Evolutionary conservation across 2,888 invertebrate species (phyloP).

Genomic region (Acleris cristana): DNA sequence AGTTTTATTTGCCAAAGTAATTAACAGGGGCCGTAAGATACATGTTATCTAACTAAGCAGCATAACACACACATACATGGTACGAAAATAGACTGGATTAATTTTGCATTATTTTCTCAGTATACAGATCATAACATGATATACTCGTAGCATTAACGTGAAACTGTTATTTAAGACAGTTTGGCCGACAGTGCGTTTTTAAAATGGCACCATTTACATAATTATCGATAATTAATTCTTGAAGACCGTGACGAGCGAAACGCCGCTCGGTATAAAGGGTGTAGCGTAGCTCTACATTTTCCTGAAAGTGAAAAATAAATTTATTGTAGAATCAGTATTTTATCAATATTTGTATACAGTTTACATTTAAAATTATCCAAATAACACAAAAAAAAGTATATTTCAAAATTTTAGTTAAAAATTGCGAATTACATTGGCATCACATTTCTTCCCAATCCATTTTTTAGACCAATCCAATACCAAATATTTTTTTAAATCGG

Average conservation of each 20-base stretch:
- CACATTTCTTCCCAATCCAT: too few species aligned
- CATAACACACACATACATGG: background rate
- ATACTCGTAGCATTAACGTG: background rate
- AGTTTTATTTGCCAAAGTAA: slow-evolving; percentile 28
- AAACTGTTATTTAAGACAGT: background rate
- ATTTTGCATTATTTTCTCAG: background rate
- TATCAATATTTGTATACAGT: too few species aligned
- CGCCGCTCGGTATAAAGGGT: slow-evolving; percentile 42
- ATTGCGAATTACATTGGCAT: too few species aligned
- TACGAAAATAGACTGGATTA: background rate
- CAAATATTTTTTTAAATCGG: too few species aligned
- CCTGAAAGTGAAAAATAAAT: too few species aligned
- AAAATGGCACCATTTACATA: slow-evolving; percentile 61
- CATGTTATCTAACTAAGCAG: slow-evolving; percentile 7
- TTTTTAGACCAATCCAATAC: too few species aligned
- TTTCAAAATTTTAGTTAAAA: too few species aligned
- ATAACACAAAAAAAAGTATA: too few species aligned
- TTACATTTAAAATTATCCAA: too few species aligned
- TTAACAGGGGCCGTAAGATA: slow-evolving; percentile 16
- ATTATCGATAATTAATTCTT: slow-evolving; percentile 68
- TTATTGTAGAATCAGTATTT: too few species aligned
- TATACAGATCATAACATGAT: background rate
- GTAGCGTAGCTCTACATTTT: background rate
- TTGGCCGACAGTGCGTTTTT: background rate
- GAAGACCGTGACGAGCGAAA: slow-evolving; percentile 65